Base-by-base conservation (phyloP, 2,797 vertebrate genomes). In the Chelon auratus region DNA sequence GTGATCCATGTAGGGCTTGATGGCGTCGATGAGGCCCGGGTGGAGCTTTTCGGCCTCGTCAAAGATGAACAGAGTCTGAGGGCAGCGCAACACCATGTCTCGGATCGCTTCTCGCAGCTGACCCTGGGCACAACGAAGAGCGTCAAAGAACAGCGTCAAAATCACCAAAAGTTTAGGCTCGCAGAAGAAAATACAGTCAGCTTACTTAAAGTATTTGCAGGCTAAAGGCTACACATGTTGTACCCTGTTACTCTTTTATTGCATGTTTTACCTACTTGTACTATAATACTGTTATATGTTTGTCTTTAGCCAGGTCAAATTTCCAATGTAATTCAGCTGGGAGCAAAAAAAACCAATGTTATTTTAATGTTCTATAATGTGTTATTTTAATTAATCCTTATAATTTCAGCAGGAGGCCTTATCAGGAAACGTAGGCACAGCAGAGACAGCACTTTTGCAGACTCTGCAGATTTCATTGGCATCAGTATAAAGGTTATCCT, bases 11-110 rank as follows among this genome's bases (percentile, higher is more conserved):
- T 94, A 96, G 40, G 95, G 95, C 56, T 93, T 94, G 62, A 99
- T 94, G 76, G 95, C 95, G 3, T 97, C 96, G 43, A 99, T 95
- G 67, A 99, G 96, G 37, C 87, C 93, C 0, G 93, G 93, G n/a
- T 97, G 96, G 68, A 99, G 95, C 86, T 99, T 99, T 90, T 99
- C 98, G 0, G 96, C 97, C 78, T 99, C 98, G 0, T 99, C 97
- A 0, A 99, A 99, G 87, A 99, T 94, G 82, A 99, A 96, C 67
- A 98, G 91, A 20, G 96, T 93, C 92, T 98, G 97, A 12, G 82
- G 77, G 83, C 98, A 99, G 57, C 86, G 93, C 64, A 93, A 83
- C 61, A 95, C 91, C 6, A 93, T 95, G 90, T 96, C 93, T 0
- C 91, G 85, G 58, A 99, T 93, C 22, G 96, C 95, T 70, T 93